Evolutionary conservation across 2,113 vertebrate genomes (phyloP), one percentile per base, ranked within the genome.

Genomic region (Toxotes jaculatrix): DNA sequence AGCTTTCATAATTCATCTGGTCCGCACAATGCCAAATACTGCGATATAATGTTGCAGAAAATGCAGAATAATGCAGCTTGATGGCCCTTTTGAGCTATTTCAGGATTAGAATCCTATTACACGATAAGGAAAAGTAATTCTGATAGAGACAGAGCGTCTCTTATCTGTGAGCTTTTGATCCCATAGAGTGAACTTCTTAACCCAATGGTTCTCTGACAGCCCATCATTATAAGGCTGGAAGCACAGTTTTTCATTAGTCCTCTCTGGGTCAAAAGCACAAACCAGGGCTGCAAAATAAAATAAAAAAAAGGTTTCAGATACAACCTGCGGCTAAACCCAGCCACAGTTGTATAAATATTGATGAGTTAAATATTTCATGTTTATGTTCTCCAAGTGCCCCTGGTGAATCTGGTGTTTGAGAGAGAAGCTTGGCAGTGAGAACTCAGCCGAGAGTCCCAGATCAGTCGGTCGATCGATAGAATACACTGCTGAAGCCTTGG

Each of bases 291-390:
- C 3, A 40, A 57, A 57, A 6, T 8, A 40, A 40, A 40, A 4
- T 12, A 43, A 66, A 40, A 69, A 13, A 82, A 49, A 62, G 14
- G 14, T 47, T 84, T 74, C 42, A 51, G 0, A 79, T 55, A 74
- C 36, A 84, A 82, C 66, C 79, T 59, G 80, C 5, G 19, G 78
- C 0, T 16, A 61, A 75, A 73, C 55, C 40, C 59, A 36, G 45
- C 42, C 21, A 53, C 62, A 32, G 31, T 12, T 53, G 51, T 66
- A 80, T 90, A 77, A 79, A 89, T 88, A 86, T 76, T 77, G 65
- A 84, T 85, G 47, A 75, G 69, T 78, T 85, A 13, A 88, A 91
- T 83, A 86, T 88, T 89, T 89, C 9, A 87, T 87, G 81, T 77
- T 81, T 74, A 17, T 70, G 69, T 78, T 84, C 56, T 74, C 36